Evolutionary conservation across 2,797 vertebrate species (phyloP), one percentile per base, ranked within the genome.

Genomic region (Lithobates pipiens): DNA sequence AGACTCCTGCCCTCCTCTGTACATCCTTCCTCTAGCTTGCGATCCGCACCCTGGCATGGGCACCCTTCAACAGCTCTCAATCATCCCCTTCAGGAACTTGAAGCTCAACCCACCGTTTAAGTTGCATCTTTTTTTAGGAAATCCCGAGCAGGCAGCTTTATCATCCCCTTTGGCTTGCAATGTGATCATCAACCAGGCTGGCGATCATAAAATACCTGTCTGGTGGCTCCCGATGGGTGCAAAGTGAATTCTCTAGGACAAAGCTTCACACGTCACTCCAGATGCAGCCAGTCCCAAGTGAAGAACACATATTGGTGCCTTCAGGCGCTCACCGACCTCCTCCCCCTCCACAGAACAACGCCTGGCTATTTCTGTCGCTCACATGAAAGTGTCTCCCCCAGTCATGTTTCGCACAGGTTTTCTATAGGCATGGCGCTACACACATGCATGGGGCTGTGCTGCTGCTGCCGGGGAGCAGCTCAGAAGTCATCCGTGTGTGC

Each of bases 281-380:
- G 75, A 74, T 74, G 69, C 78, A 77, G 73, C 25, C 73, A 82
- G 80, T 54, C 39, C 74, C 75, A 86, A 86, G 85, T 83, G 76
- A 78, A 83, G 85, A 69, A 82, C 70, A 65, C 42, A 46, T 73
- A 79, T 32, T 67, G 67, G 21, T 78, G 75, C 80, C 85, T 82
- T 54, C 11, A 73, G 80, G 80, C 69, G 13, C 78, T 67, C 69
- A 5, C 36, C 68, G 54, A 63, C 80, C 80, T 67, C 75, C 79
- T 23, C 85, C 39, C 80, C 76, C 75, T 68, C 74, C 42, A 34
- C n/a, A 65, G n/a, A 2, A 32, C 50, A 77, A 21, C 15, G 39
- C 80, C 70, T 50, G 27, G n/a, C 80, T 86, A 82, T 82, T 82
- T 73, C 80, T 74, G 75, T 77, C 32, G 76, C 57, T 42, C 72